Evolutionary conservation across 2,797 vertebrate genomes (phyloP).

Genomic region (Lacerta bilineata): DNA sequence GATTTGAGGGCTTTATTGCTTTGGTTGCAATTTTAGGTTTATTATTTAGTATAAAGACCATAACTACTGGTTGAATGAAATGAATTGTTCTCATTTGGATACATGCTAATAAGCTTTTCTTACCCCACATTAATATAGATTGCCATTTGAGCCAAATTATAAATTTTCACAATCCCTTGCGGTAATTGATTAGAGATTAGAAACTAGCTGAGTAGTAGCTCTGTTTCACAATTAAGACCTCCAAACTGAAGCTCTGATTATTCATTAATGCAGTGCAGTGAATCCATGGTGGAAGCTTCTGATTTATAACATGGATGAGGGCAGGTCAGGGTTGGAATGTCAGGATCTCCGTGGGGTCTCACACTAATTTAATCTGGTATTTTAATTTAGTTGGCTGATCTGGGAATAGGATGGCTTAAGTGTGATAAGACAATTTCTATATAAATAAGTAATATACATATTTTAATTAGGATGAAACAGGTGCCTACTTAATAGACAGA

Average conservation of each 20-base stretch:
- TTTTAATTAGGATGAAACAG: slow-evolving; percentile 91
- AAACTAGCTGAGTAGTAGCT: not conserved
- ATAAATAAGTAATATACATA: not conserved
- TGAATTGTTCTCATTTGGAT: not conserved
- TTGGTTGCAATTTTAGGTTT: too few relatives aligned
- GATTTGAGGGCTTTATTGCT: too few relatives aligned
- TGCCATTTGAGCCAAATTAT: not conserved
- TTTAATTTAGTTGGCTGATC: not conserved
- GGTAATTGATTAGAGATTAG: not conserved
- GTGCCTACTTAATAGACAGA: slow-evolving; percentile 98
- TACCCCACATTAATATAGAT: not conserved
- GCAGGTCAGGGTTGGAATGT: too few relatives aligned
- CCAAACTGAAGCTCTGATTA: not conserved
- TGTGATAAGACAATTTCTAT: not conserved
- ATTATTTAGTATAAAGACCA: too few relatives aligned
- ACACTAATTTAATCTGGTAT: too few relatives aligned
- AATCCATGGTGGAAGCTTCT: too few relatives aligned
- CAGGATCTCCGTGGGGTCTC: too few relatives aligned
- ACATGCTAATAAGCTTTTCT: not conserved
- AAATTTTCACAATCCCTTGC: too few relatives aligned
- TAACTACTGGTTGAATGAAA: not conserved
- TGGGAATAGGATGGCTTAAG: not conserved
- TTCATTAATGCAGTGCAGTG: too few relatives aligned
- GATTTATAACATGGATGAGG: too few relatives aligned
- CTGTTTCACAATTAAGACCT: not conserved